Evolutionary conservation across 2,888 invertebrate species (phyloP).

Genomic region (Leucophenga montana): DNA sequence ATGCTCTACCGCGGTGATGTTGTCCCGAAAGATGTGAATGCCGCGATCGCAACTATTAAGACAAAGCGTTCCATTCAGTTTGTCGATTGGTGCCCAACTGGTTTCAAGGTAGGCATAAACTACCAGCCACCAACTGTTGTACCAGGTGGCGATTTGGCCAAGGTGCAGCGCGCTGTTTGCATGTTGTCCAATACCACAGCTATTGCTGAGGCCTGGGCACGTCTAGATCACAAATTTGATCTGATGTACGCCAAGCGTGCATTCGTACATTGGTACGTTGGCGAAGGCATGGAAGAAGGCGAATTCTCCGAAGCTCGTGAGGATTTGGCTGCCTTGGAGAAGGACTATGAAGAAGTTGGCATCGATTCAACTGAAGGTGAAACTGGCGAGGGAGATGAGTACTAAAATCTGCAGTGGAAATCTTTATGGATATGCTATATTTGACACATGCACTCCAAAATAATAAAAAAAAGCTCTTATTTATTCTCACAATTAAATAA

Average conservation of each 20-base stretch:
- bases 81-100: slow-evolving; percentile 92
- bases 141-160: too few species aligned
- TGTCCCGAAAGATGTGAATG: slow-evolving; percentile 94
- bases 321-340: slow-evolving; percentile 86
- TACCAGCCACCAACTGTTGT: too few species aligned
- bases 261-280: slow-evolving; percentile 94
- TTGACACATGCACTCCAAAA: too few species aligned
- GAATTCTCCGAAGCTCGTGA: slow-evolving; percentile 92
- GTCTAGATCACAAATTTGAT: slow-evolving; percentile 95
- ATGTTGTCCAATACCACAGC: too few species aligned
- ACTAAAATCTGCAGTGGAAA: slow-evolving; percentile 67
- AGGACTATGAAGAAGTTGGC: slow-evolving; percentile 86
- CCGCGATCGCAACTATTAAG: slow-evolving; percentile 93
- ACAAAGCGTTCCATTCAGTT: slow-evolving; percentile 94
- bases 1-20: slow-evolving; percentile 95
- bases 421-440: too few species aligned
- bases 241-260: slow-evolving; percentile 97
- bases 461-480: too few species aligned
- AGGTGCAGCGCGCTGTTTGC: too few species aligned
- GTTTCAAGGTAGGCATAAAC: too few species aligned
- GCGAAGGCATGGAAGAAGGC: slow-evolving; percentile 90
- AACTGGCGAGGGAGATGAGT: slow-evolving; percentile 82
- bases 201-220: slow-evolving; percentile 96
- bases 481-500: too few species aligned
- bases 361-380: slow-evolving; percentile 83